Evolutionary conservation across 2,797 vertebrate genomes (phyloP).

Genomic region (Poecilia wingei): DNA sequence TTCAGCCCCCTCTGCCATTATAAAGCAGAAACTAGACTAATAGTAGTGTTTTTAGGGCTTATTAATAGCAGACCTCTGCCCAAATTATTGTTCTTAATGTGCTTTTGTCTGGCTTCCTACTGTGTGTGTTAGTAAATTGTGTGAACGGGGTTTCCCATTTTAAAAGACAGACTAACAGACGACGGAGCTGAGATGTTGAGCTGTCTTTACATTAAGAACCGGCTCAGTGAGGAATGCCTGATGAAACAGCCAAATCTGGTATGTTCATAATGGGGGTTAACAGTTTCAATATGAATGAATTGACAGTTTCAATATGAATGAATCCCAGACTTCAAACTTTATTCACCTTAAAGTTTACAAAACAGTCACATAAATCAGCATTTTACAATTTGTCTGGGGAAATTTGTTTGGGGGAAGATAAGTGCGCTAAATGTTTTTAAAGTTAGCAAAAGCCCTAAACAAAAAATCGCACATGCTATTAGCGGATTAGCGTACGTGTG

Average conservation of each 20-base stretch:
- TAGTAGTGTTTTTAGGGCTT: neutral
- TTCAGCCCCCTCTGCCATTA: neutral
- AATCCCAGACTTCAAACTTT: neutral
- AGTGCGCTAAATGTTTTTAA: neutral
- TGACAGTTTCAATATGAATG: neutral
- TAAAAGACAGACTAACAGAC: neutral
- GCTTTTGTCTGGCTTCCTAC: neutral
- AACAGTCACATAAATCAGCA: neutral
- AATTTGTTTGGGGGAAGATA: neutral
- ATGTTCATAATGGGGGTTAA: neutral
- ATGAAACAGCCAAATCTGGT: neutral
- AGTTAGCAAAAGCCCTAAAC: neutral
- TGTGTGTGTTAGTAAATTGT: neutral
- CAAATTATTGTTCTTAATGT: neutral
- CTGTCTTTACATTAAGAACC: neutral
- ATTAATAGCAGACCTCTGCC: neutral
- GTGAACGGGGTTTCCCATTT: neutral
- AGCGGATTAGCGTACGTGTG: neutral
- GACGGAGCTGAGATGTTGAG: neutral
- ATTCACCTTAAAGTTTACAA: neutral
- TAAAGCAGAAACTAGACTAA: neutral
- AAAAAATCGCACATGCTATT: neutral
- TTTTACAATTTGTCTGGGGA: neutral
- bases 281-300: neutral
- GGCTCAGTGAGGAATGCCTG: neutral